Evolutionary conservation across 2,113 vertebrate species (phyloP), one percentile per base, ranked within the genome.

Genomic region (Erinaceus europaeus): DNA sequence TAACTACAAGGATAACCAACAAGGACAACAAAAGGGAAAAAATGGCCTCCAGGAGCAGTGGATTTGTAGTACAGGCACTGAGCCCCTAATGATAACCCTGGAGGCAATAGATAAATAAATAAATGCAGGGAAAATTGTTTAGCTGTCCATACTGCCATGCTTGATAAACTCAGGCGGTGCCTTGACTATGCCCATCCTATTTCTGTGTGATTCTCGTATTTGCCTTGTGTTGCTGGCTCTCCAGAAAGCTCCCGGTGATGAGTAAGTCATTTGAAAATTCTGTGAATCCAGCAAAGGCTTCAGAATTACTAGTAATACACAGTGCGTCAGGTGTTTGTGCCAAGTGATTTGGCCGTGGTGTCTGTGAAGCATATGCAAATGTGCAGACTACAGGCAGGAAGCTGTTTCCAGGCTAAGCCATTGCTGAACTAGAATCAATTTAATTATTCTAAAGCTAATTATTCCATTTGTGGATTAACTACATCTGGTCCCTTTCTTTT

Each of bases 181-280:
- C 17, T 48, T 79, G 76, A 25, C 36, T 57, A 13, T 32, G 72
- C 10, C 46, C 55, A 25, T 74, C 3, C 4, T 55, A 64, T 46
- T 65, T 87, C 29, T 64, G 25, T 25, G 74, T 11, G 10, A 52
- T 4, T 75, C 9, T 17, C 53, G 20, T 40, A 0, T 84, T 72
- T 78, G 1, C 20, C 17, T 65, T 52, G 9, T 69, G 4, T n/a
- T n/a, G n/a, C n/a, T n/a, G n/a, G n/a, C n/a, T n/a, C n/a, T n/a
- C n/a, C n/a, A n/a, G n/a, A n/a, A n/a, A n/a, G n/a, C n/a, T n/a
- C n/a, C n/a, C n/a, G n/a, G n/a, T n/a, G n/a, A n/a, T n/a, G n/a
- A n/a, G n/a, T n/a, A n/a, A n/a, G 46, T 73, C 65, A 69, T 62
- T 91, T 81, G 52, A 53, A 71, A 77, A 90, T 86, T 94, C 53